Evolutionary conservation across 2,113 vertebrate species (phyloP).

Genomic region (Ochotona princeps): DNA sequence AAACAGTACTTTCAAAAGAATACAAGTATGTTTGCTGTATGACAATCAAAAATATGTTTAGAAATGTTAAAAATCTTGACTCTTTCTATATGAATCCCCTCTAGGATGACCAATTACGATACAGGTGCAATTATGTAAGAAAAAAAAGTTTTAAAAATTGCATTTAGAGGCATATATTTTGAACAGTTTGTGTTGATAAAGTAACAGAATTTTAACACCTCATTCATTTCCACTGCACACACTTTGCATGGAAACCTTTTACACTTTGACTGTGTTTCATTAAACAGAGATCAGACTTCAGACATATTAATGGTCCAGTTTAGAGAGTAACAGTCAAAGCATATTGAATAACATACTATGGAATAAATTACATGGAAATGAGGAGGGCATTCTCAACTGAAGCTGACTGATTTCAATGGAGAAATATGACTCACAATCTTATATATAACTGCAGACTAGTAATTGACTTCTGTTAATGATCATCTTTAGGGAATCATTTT

Average conservation of each 20-base stretch:
- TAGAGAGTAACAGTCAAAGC: neutral
- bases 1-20: slow-evolving; percentile 45
- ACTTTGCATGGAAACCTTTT: neutral
- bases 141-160: slow-evolving; percentile 18
- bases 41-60: slow-evolving; percentile 24
- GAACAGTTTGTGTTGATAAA: neutral
- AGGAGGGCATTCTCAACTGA: neutral
- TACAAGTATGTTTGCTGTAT: neutral
- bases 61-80: neutral
- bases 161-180: slow-evolving; percentile 19
- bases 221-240: slow-evolving; percentile 36
- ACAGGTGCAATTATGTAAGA: neutral
- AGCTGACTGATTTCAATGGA: neutral
- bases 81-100: neutral
- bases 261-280: neutral
- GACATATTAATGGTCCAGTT: neutral
- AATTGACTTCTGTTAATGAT: slow-evolving; percentile 46
- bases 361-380: neutral
- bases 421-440: neutral
- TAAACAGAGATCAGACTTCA: neutral
- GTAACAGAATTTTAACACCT: neutral
- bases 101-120: slow-evolving; percentile 4
- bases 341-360: neutral
- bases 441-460: slow-evolving; percentile 14
- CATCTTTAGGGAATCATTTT: slow-evolving; percentile 44